Evolutionary conservation across 2,888 invertebrate species (phyloP), one percentile per base, ranked within the genome.

Genomic region (Hypolimnas misippus): DNA sequence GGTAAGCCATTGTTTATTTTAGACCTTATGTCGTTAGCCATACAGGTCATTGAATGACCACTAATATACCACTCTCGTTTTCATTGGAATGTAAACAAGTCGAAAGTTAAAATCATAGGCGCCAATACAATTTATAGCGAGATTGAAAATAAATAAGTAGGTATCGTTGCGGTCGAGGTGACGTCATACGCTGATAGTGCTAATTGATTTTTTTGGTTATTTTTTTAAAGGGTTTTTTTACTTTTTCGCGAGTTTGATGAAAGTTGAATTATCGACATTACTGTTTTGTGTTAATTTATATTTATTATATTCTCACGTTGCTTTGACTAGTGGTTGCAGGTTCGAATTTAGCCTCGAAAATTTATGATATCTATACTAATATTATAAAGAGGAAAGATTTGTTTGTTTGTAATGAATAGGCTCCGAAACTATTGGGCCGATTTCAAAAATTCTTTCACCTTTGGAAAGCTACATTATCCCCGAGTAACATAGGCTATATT

Each of bases 41-140:
- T 65, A 67, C 46, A 40, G 50, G 58, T 51, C 55, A 42, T 66
- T 33, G 51, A 19, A 33, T 31, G n/a, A n/a, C n/a, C n/a, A n/a
- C 33, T 46, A 49, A 59, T 40, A 46, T 14, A 62, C 61, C 57
- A 63, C 81, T 82, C 76, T 84, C 78, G 73, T 73, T 82, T 83
- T 84, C 81, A 66, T 77, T 67, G 82, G 82, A 78, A 79, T 81
- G 78, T 74, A 67, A 70, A 70, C 66, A 70, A 65, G 64, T 56
- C 33, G 56, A 72, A 72, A 70, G 69, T 69, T 67, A 66, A 59
- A 65, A 38, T 56, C 49, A 42, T 61, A 57, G 60, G 40, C 63
- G 60, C 46, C 42, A 33, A 42, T 53, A 46, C 35, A 12, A 29
- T 35, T 40, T 46, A 54, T n/a, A 49, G 25, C 19, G 35, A 44